Percentiles rank a stretch among this genome's conserved stretches.
Conservation (phyloP, 2,888 invertebrate genomes). For the Tetranychus truncatus region DNA sequence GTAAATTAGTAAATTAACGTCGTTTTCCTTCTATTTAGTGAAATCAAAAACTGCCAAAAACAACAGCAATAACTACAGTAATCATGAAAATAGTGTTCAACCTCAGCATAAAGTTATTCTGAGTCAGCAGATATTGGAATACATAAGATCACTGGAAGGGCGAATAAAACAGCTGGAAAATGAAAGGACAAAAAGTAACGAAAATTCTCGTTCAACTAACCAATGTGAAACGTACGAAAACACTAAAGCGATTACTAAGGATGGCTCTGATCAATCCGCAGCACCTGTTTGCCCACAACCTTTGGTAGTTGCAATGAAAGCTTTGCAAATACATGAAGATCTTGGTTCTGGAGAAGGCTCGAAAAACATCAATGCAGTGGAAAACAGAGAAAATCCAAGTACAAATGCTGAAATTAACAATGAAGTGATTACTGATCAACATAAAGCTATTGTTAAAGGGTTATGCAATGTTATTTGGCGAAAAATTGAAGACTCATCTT, state of each 20-base stretch:
- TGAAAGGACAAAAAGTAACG: neutral
- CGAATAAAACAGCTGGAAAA: conserved; percentile 5
- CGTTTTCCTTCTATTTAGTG: neutral
- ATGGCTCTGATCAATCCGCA: neutral
- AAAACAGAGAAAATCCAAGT: neutral
- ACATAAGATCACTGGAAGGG: conserved; percentile 7
- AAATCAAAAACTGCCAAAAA: neutral
- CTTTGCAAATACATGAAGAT: conserved; percentile 6
- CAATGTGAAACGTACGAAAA: neutral
- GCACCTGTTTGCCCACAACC: conserved; percentile 1
- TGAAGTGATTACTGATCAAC: conserved; percentile 7
- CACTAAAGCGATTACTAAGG: neutral
- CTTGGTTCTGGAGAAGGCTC: neutral
- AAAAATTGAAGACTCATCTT: conserved; percentile 11
- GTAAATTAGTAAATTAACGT: neutral
- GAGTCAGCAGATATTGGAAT: conserved; percentile 12
- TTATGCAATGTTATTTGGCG: conserved; percentile 13
- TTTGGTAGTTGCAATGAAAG: conserved; percentile 9
- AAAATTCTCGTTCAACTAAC: neutral
- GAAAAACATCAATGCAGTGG: neutral
- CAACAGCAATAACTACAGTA: neutral
- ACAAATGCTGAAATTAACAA: neutral
- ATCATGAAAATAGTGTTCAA: neutral
- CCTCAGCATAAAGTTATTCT: conserved; percentile 9
- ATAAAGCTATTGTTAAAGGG: conserved; percentile 4